A percentile compares a stretch with the other conserved stretches of the same genome.
phyloP scores from a whole-genome alignment of 1,140 invertebrate species.

The Akabosia matsudoensis region DNA sequence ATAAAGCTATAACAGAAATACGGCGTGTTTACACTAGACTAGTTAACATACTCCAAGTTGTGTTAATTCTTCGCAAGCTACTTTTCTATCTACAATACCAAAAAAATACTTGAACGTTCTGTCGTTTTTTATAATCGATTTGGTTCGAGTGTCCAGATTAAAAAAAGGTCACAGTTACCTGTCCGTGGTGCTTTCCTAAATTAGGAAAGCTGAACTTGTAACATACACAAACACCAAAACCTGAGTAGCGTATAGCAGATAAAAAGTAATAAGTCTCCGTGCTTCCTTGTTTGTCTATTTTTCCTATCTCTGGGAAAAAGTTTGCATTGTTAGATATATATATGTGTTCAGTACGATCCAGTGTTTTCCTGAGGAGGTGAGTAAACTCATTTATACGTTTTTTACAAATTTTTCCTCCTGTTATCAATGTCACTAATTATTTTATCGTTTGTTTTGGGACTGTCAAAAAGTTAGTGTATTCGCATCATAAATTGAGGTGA shows the following conservation, averaged over 20 bases:
- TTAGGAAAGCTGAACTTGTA: too few relatives aligned
- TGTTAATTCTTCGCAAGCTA: too few relatives aligned
- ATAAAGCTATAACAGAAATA: background rate
- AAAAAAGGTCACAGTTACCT: too few relatives aligned
- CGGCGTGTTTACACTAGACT: constrained; percentile 1
- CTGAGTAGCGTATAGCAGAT: too few relatives aligned
- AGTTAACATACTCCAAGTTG: background rate
- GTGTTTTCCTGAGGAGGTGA: constrained; percentile 8
- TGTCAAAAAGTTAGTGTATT: too few relatives aligned
- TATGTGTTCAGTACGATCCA: constrained; percentile 15
- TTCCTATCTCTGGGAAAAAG: constrained; percentile 5
- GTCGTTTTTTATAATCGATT: too few relatives aligned
- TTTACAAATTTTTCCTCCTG: background rate
- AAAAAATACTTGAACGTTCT: too few relatives aligned
- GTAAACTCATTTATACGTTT: background rate
- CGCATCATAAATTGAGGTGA: too few relatives aligned
- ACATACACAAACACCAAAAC: background rate
- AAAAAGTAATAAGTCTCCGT: too few relatives aligned
- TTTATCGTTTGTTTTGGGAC: background rate
- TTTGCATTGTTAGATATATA: background rate
- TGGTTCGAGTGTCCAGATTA: too few relatives aligned
- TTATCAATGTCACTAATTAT: background rate
- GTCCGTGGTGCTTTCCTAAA: too few relatives aligned
- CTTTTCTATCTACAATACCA: too few relatives aligned
- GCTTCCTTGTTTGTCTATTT: background rate